phyloP scores from a whole-genome alignment of 2,888 invertebrate genomes.

The Marasmarcha lunaedactyla region DNA sequence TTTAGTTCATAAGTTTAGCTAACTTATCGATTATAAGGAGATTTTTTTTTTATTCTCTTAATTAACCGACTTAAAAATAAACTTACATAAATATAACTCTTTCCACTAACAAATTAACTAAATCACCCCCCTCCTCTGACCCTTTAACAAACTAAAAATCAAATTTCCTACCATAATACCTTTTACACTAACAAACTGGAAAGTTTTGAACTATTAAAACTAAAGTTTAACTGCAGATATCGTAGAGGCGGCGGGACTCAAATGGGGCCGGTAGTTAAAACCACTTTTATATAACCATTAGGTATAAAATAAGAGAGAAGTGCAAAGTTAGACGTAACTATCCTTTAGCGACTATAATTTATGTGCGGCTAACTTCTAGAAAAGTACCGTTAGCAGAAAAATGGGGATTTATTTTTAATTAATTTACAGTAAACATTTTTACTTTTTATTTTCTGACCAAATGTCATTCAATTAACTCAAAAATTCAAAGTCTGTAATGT shows the following conservation, averaged over 20 bases:
- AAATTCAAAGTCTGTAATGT: too few species aligned
- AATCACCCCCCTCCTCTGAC: too few species aligned
- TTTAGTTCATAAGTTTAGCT: too few species aligned
- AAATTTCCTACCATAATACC: constrained; percentile 16
- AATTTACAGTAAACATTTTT: too few species aligned
- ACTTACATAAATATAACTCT: too few species aligned
- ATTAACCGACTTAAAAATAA: too few species aligned
- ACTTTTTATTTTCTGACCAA: too few species aligned
- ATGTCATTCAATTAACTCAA: too few species aligned
- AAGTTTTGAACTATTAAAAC: neutral
- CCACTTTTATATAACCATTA: constrained; percentile 61
- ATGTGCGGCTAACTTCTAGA: constrained; percentile 53
- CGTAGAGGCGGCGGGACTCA: constrained; percentile 1
- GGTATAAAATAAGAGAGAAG: constrained; percentile 64
- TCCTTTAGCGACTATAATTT: constrained; percentile 65
- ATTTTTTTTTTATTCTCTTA: too few species aligned
- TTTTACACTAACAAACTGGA: constrained; percentile 1
- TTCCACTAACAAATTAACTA: too few species aligned
- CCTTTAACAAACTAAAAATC: neutral
- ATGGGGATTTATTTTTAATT: too few species aligned
- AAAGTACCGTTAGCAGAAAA: constrained; percentile 31
- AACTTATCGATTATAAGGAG: too few species aligned
- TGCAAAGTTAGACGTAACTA: constrained; percentile 64
- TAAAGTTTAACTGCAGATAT: constrained; percentile 9
- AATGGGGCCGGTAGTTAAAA: constrained; percentile 31